Conservation (phyloP, 2,113 vertebrate genomes). For the Laticauda colubrina region DNA sequence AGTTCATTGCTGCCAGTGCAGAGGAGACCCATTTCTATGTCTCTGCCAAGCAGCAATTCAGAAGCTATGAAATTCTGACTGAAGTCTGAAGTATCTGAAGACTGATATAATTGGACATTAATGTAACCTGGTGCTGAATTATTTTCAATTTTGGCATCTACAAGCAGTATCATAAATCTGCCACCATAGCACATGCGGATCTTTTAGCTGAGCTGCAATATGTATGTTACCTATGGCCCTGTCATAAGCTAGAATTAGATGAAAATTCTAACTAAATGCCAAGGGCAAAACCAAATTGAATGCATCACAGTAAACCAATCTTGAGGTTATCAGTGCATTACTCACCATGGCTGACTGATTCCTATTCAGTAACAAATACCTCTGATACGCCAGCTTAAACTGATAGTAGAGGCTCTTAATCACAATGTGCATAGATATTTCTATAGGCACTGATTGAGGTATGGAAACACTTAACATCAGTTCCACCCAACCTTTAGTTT, state of each 20-base stretch:
- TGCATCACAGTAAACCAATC: neutral
- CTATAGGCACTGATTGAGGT: neutral
- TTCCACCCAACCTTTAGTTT: neutral
- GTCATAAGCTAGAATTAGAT: neutral
- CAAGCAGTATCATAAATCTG: neutral
- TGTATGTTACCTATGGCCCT: neutral
- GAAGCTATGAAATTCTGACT: neutral
- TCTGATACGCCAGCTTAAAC: neutral
- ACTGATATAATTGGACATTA: neutral
- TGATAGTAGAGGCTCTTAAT: neutral
- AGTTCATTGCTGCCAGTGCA: neutral
- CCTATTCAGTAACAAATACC: neutral
- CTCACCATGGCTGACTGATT: neutral
- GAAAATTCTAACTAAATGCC: neutral
- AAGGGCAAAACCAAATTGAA: neutral
- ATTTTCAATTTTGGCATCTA: neutral
- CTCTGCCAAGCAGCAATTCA: neutral
- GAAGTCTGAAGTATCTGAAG: neutral
- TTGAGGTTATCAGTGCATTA: neutral
- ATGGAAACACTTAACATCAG: neutral
- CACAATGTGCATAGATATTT: neutral
- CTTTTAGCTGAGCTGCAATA: neutral
- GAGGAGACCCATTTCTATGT: neutral
- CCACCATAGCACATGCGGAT: neutral
- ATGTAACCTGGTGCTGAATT: neutral